Percentiles rank a stretch among this genome's conserved stretches.
Conservation (phyloP, 2,797 vertebrate species). For the Xerus rutilus region DNA sequence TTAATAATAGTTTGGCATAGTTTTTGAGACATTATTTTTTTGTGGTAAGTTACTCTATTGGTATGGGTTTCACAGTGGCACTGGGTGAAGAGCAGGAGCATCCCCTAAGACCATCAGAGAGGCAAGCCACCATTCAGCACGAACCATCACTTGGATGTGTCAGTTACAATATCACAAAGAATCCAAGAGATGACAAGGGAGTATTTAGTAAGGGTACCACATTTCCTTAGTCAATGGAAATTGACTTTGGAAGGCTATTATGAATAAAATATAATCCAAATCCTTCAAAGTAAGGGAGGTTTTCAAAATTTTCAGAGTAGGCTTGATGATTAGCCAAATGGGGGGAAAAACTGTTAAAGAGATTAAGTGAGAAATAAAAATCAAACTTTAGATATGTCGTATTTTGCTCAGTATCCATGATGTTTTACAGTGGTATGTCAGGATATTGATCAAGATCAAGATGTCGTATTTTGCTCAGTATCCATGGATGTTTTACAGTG, state of each 20-base stretch:
- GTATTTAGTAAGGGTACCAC: neutral
- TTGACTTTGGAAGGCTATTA: neutral
- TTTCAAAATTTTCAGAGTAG: constrained; percentile 65
- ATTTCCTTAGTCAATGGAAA: neutral
- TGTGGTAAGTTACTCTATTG: neutral
- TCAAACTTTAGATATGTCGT: constrained; percentile 63
- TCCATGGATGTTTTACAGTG: neutral
- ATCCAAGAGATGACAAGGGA: neutral
- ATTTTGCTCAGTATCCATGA: neutral
- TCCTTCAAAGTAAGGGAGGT: constrained; percentile 55
- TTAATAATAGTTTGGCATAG: neutral
- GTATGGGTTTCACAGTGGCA: neutral
- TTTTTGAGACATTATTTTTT: neutral
- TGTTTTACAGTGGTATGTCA: constrained; percentile 39
- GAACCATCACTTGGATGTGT: rapidly evolving
- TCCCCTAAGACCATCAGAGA: rapidly evolving
- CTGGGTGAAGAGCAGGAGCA: rapidly evolving
- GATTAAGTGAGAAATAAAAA: constrained; percentile 69
- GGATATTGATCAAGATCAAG: constrained; percentile 67
- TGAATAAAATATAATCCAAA: neutral
- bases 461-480: constrained; percentile 44
- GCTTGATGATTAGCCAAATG: constrained; percentile 68
- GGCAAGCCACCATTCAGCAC: rapidly evolving
- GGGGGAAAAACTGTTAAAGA: constrained; percentile 42
- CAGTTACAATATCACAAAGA: neutral